phyloP scores from a whole-genome alignment of 2,113 vertebrate species.

The Periophthalmodon schlosseri region DNA sequence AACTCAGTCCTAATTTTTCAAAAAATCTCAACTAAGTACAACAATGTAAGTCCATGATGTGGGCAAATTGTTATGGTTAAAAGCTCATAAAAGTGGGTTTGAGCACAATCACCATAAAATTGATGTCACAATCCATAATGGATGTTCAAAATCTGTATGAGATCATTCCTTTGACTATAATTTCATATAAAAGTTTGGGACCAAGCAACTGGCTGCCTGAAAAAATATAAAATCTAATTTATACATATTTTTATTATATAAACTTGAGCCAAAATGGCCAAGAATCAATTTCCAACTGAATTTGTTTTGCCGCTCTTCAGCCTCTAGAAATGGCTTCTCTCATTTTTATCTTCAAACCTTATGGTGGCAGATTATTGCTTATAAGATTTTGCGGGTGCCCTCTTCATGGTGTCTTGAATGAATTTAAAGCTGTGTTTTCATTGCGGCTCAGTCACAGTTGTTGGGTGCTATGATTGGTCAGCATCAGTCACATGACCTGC shows the following conservation, averaged over 20 bases:
- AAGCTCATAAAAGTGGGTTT: too few relatives aligned
- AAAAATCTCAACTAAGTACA: too few relatives aligned
- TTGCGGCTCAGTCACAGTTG: neutral
- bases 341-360: neutral
- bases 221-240: neutral
- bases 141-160: too few relatives aligned
- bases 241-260: neutral
- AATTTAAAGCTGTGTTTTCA: slow-evolving; percentile 5
- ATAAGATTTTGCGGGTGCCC: neutral
- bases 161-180: too few relatives aligned
- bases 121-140: too few relatives aligned
- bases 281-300: neutral
- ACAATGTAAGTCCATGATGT: too few relatives aligned
- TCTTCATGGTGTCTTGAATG: slow-evolving; percentile 38
- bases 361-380: neutral
- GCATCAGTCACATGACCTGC: neutral
- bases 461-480: neutral
- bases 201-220: neutral
- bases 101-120: too few relatives aligned
- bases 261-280: neutral
- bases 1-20: too few relatives aligned
- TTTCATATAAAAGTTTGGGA: too few relatives aligned
- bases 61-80: too few relatives aligned
- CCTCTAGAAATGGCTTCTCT: neutral
- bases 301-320: neutral